Evolutionary conservation across 2,113 vertebrate genomes (phyloP).

Genomic region (Numenius arquata): DNA sequence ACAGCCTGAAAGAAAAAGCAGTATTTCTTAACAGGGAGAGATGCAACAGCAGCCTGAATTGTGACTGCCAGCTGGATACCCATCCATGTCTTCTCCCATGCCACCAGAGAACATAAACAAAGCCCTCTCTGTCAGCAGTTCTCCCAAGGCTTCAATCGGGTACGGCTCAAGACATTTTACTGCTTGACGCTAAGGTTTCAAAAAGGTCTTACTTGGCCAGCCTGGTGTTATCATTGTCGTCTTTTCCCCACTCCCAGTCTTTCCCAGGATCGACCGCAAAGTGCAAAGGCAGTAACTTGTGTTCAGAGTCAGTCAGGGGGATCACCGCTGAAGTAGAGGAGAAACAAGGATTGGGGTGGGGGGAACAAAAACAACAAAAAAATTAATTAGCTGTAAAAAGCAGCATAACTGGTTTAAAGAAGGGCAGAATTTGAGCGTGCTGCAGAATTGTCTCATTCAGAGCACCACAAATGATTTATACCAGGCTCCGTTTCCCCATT

Average conservation of each 20-base stretch:
- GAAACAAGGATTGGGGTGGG: not conserved
- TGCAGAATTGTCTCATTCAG: not conserved
- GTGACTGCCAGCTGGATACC: not conserved
- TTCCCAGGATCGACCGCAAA: constrained; percentile 96
- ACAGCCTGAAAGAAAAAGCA: not conserved
- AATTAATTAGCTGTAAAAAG: not conserved
- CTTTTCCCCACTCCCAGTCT: constrained; percentile 97
- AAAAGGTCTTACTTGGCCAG: constrained; percentile 88
- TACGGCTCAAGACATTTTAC: constrained; percentile 9
- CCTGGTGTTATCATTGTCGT: constrained; percentile 92
- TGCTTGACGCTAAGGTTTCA: not conserved
- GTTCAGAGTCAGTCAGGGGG: constrained; percentile 96
- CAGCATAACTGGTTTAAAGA: not conserved
- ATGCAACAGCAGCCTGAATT: not conserved
- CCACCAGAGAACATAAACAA: not conserved
- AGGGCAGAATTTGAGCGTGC: not conserved
- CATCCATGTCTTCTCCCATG: not conserved
- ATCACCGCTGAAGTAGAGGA: constrained; percentile 87
- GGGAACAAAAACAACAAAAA: not conserved
- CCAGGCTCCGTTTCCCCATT: not conserved
- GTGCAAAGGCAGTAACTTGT: constrained; percentile 97
- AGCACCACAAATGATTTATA: not conserved
- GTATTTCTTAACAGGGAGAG: not conserved
- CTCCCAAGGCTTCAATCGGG: not conserved
- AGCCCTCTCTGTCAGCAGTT: not conserved